Conservation (phyloP, 2,888 invertebrate genomes). For the Chrysolina haemoptera region DNA sequence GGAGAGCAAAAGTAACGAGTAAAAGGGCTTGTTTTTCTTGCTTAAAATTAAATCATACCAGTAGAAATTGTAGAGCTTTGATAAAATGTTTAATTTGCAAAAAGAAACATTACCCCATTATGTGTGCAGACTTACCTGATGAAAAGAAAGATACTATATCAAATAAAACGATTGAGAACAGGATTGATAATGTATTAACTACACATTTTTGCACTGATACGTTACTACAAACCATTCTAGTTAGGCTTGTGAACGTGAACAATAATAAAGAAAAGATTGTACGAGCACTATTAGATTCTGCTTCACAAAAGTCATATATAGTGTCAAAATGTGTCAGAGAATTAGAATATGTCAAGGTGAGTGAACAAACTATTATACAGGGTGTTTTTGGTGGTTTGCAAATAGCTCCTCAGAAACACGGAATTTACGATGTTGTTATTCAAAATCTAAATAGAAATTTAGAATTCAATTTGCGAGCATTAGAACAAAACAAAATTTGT, state of each 20-base stretch:
- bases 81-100: neutral
- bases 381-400: slow-evolving; percentile 15
- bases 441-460: slow-evolving; percentile 5
- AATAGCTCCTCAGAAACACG: slow-evolving; percentile 10
- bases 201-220: neutral
- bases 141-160: neutral
- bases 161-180: neutral
- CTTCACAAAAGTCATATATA: slow-evolving; percentile 17
- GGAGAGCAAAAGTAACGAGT: neutral
- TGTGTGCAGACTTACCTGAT: slow-evolving; percentile 2
- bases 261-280: slow-evolving; percentile 9
- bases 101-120: slow-evolving; percentile 2
- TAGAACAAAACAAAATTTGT: slow-evolving; percentile 5
- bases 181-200: neutral
- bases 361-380: slow-evolving; percentile 18
- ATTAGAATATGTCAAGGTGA: slow-evolving; percentile 9
- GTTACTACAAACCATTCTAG: neutral
- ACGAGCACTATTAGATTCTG: slow-evolving; percentile 6
- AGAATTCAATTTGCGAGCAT: neutral
- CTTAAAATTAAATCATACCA: neutral
- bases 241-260: neutral
- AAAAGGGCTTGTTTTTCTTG: neutral
- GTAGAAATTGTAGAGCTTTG: neutral
- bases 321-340: slow-evolving; percentile 21
- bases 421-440: slow-evolving; percentile 20